Evolutionary conservation across 2,113 vertebrate genomes (phyloP), one percentile per base, ranked within the genome.

Genomic region (Grammomys surdaster): DNA sequence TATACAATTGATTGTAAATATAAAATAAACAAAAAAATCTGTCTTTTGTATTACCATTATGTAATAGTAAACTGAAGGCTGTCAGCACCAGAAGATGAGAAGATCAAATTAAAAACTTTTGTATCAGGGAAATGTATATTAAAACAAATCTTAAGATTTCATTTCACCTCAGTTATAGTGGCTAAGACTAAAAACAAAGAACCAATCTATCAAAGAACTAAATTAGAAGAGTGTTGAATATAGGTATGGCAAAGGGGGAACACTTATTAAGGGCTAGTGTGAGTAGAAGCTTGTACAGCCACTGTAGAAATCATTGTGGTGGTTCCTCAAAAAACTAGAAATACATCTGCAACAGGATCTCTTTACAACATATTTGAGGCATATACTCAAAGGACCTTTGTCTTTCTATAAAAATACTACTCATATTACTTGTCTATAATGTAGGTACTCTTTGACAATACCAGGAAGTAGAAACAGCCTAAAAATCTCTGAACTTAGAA

Each of bases 391-490:
- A 58, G 33, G 10, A 0, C 5, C 4, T 58, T 6, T 13, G 24
- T 7, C 33, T n/a, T n/a, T n/a, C 19, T n/a, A 58, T 58, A n/a
- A 56, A 58, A 81, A 81, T 80, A 54, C 8, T 22, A n/a, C 33
- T 81, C 48, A 56, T 56, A 40, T n/a, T 40, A 4, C 17, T 40
- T n/a, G 22, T n/a, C 5, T n/a, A 7, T 81, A 3, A 0, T 19
- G 0, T 36, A 36, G 17, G 14, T 9, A 36, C 1, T 3, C 56
- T 51, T 40, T 93, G 19, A 56, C 54, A 81, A n/a, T 13, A n/a
- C 19, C 4, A 36, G 19, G 4, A 5, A 81, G 0, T 56, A 2
- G 2, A n/a, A n/a, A 3, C 33, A 81, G 10, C 1, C 3, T 24
- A 56, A 24, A 56, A n/a, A 56, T 11, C 33, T 56, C 22, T n/a